Evolutionary conservation across 2,888 invertebrate species (phyloP), one percentile per base, ranked within the genome.

Genomic region (Andrena praecox): DNA sequence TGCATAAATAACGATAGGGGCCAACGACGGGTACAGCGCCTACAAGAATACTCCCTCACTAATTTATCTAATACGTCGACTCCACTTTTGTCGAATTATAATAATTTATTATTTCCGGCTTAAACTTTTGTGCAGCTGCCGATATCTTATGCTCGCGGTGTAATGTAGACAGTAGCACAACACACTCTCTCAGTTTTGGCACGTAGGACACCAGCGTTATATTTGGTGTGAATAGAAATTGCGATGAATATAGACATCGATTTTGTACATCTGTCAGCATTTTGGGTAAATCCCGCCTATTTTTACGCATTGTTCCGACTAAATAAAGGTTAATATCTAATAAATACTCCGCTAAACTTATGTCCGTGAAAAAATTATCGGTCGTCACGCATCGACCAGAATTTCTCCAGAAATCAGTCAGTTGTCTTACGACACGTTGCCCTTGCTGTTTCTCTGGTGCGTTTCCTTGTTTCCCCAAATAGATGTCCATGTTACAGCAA

Each of bases 11-110:
- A 35, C 2, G 35, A 35, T 35, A 62, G 16, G 71, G 71, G 29
- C 71, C 71, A 71, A 20, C 71, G 71, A 0, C 71, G 29, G 10
- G 71, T 71, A 4, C 27, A 52, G 6, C 73, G 52, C 3, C 73
- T 31, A 16, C 64, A 63, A 0, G 73, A 64, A n/a, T 73, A 35
- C 29, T 73, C 73, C n/a, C 52, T 33, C 12, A 64, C 7, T 64
- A 73, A 8, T 42, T 54, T 64, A 8, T 56, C 54, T 7, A 73
- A 35, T 0, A 27, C 54, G 3, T 64, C 54, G 10, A 72, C 63
- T 7, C 52, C n/a, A 5, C n/a, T 20, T 48, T 59, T 0, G 70
- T 62, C 0, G 60, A 71, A 29, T 71, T 60, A 12, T 71, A 71
- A 48, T 60, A 71, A 29, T 42, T 60, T 0, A 71, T 60, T 20